These are phyloP conservation scores for Petrosia ficiformis DNA, from an alignment of 37 sponge, comb jelly and placozoan genomes.

Conservation along the genomic window DNA sequence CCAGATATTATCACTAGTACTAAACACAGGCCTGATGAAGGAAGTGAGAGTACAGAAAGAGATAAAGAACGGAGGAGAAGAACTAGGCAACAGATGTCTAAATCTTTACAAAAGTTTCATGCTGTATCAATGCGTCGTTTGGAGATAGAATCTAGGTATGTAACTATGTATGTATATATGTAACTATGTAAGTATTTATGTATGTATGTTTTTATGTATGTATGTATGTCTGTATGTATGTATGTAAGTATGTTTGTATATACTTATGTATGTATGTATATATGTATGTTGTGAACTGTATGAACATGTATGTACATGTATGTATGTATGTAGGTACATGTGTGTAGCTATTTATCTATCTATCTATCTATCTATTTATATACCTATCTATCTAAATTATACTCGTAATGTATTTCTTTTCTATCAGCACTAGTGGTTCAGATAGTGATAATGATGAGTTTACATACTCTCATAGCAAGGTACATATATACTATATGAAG, in stretches of 20 bases:
- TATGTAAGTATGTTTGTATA: no score
- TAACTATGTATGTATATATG: not conserved
- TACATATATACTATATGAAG: no score
- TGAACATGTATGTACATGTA: not conserved
- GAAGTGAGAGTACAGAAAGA: no score
- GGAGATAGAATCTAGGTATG: conserved; percentile 46
- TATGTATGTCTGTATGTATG: no score
- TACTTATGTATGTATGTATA: not conserved
- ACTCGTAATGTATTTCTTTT: not conserved
- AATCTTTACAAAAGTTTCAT: conserved; percentile 20
- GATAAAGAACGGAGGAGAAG: not conserved
- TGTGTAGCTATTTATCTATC: no score
- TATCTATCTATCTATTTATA: no score
- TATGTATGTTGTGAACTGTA: not conserved
- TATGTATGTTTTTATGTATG: no score
- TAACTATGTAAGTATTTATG: not conserved
- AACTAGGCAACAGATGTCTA: not conserved
- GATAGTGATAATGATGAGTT: conserved; percentile 44
- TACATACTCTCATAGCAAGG: not conserved
- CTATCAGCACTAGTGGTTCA: conserved; percentile 61
- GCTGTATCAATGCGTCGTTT: conserved; percentile 6
- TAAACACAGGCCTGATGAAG: not conserved
- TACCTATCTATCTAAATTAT: no score
- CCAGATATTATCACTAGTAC: conserved; percentile 18
- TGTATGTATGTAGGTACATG: no score